These are phyloP conservation scores for Pteronotus mesoamericanus DNA, from an alignment of 2,797 vertebrate genomes.

Conservation along the genomic window DNA sequence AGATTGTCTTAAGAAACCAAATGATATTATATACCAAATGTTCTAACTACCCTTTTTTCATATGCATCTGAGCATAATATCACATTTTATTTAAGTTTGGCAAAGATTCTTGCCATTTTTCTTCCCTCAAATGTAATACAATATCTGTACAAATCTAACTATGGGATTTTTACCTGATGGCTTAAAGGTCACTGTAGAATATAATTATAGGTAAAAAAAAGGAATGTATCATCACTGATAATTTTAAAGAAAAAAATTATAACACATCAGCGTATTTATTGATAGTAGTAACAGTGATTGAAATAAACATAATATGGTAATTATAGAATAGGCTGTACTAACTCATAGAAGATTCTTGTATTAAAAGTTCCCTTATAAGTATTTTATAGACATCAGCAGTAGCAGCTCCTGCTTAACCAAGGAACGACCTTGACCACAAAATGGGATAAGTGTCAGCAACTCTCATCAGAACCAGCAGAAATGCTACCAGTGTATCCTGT, in stretches of 20 bases:
- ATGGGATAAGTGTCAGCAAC: not conserved
- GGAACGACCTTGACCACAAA: not conserved
- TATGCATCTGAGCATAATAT: constrained; percentile 48
- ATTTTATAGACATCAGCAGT: not conserved
- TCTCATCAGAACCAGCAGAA: not conserved
- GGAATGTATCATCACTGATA: constrained; percentile 52
- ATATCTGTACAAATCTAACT: constrained; percentile 41
- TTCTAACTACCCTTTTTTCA: constrained; percentile 33
- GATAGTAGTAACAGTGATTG: not conserved
- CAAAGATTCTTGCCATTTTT: constrained; percentile 60
- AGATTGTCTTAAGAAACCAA: not conserved
- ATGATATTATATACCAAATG: not conserved
- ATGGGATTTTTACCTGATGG: constrained; percentile 42
- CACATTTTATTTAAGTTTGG: constrained; percentile 70
- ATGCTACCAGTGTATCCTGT: not conserved
- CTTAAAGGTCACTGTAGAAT: constrained; percentile 62
- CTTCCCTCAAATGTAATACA: constrained; percentile 62
- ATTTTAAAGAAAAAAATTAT: constrained; percentile 45
- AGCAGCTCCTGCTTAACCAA: not conserved
- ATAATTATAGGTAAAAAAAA: constrained; percentile 53
- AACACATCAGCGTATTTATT: constrained; percentile 48
- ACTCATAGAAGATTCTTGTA: not conserved
- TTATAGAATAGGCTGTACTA: not conserved
- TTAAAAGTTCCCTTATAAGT: not conserved
- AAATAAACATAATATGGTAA: not conserved